Evolutionary conservation across 2,113 vertebrate genomes (phyloP).

Genomic region (Castor canadensis): DNA sequence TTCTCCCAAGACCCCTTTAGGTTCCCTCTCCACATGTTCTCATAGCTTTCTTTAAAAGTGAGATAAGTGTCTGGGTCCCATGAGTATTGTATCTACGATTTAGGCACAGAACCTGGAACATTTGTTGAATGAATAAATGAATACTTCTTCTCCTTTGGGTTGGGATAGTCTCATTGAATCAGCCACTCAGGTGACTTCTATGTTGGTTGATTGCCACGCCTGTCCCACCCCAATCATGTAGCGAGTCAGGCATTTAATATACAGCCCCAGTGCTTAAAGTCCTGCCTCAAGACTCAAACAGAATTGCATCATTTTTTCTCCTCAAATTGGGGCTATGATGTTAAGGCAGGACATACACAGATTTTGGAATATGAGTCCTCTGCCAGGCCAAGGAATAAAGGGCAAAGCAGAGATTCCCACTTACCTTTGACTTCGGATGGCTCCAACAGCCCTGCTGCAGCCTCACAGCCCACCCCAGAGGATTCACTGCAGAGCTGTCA

Average conservation of each 20-base stretch:
- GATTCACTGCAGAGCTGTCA: neutral
- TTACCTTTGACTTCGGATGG: neutral
- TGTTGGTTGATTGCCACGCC: neutral
- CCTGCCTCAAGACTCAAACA: neutral
- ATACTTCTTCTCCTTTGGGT: neutral
- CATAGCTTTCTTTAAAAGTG: too few species aligned
- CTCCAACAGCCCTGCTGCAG: neutral
- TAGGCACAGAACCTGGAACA: neutral
- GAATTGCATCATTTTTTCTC: neutral
- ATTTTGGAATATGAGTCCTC: neutral
- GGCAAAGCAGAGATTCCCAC: neutral
- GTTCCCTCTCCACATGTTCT: neutral
- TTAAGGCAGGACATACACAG: neutral
- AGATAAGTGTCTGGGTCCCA: neutral
- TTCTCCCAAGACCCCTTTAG: neutral
- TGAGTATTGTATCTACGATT: neutral
- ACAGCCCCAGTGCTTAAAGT: neutral
- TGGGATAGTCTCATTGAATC: neutral
- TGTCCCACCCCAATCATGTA: neutral
- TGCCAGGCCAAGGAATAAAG: neutral
- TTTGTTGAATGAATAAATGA: slow-evolving; percentile 6
- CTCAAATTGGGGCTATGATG: neutral
- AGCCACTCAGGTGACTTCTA: neutral
- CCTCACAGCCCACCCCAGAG: too few species aligned
- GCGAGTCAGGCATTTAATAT: neutral